Percentiles rank a stretch among this genome's conserved stretches.
phyloP scores from a whole-genome alignment of 2,113 vertebrate species.

The Carollia perspicillata region DNA sequence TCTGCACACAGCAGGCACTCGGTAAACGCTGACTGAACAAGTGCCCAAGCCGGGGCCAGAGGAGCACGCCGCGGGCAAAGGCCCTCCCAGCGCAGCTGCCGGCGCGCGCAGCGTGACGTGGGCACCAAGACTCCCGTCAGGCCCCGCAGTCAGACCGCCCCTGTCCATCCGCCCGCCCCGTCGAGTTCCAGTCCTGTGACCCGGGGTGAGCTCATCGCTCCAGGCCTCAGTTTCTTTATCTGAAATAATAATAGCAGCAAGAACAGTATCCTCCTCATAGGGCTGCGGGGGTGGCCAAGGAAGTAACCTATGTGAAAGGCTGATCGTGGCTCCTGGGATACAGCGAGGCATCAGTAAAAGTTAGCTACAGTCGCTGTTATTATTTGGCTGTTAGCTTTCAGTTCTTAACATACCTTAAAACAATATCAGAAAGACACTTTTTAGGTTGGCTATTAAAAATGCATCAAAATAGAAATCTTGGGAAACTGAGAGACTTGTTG shows the following conservation, averaged over 20 bases:
- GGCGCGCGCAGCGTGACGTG: neutral
- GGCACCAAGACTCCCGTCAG: neutral
- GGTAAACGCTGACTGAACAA: neutral
- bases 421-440: neutral
- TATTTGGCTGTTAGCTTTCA: neutral
- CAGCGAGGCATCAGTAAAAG: neutral
- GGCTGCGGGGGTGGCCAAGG: neutral
- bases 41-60: neutral
- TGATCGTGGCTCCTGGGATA: neutral
- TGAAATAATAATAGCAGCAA: neutral
- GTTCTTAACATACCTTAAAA: neutral
- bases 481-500: neutral
- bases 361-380: neutral
- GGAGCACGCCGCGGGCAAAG: neutral
- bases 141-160: neutral
- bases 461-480: neutral
- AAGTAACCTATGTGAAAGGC: neutral
- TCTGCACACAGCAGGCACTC: neutral
- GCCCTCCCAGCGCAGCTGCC: neutral
- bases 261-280: neutral
- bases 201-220: neutral
- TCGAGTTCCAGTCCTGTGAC: neutral
- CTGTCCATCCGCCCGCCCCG: neutral
- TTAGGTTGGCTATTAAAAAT: neutral
- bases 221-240: neutral